Conservation (phyloP, 2,888 invertebrate genomes). For the Stramonita haemastoma region DNA sequence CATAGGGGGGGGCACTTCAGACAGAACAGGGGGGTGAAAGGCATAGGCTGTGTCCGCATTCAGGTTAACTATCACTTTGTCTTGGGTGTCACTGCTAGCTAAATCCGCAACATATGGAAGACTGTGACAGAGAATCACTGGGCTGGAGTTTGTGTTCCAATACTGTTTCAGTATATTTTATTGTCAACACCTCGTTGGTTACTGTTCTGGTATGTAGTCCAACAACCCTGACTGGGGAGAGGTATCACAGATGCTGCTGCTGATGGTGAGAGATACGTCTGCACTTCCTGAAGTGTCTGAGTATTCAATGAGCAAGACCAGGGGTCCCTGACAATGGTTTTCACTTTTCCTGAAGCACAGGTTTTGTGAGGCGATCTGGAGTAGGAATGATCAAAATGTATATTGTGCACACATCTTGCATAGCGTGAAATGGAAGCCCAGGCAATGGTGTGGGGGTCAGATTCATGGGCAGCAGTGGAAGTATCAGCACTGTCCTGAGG, state of each 20-base stretch:
- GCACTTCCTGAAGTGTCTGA: not conserved
- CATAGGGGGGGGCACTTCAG: not conserved
- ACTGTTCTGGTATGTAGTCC: not conserved
- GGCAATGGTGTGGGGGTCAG: not conserved
- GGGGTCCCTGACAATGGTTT: not conserved
- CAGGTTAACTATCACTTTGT: constrained; percentile 24
- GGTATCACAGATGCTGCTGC: constrained; percentile 32
- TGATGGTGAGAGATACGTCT: not conserved
- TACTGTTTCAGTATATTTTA: not conserved
- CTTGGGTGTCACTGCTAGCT: not conserved
- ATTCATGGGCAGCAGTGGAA: not conserved
- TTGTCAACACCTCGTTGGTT: not conserved
- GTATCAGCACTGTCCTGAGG: not conserved
- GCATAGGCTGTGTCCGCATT: not conserved
- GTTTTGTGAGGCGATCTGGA: constrained; percentile 8
- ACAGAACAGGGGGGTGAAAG: not conserved
- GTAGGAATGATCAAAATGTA: constrained; percentile 37
- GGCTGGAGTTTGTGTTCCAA: not conserved
- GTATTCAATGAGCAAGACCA: not conserved
- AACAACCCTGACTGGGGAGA: not conserved
- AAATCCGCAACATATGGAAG: not conserved
- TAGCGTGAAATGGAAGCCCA: constrained; percentile 20
- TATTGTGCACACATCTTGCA: constrained; percentile 34
- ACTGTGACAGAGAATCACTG: not conserved
- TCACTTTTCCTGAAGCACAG: not conserved